Percentiles rank a stretch among this genome's conserved stretches.
Conservation (phyloP, 2,113 vertebrate species). For the Cyanistes caeruleus region DNA sequence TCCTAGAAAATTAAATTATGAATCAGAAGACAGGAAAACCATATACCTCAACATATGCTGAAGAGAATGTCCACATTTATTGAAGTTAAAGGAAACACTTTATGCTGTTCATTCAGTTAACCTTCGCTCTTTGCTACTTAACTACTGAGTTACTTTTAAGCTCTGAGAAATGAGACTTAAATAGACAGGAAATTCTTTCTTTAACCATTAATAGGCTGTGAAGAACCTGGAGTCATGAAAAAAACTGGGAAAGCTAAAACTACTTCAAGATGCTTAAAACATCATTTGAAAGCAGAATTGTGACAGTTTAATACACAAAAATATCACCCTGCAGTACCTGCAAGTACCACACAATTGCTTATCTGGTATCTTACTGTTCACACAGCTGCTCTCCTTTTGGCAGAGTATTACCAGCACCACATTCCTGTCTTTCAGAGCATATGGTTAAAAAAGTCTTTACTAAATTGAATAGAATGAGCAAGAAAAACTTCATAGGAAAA, state of each 20-base stretch:
- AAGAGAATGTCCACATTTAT: background rate
- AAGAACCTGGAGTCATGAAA: background rate
- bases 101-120: background rate
- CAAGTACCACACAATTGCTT: background rate
- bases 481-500: background rate
- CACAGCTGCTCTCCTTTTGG: background rate
- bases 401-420: background rate
- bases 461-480: background rate
- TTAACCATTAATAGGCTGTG: background rate
- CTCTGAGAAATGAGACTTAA: background rate
- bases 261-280: background rate
- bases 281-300: background rate
- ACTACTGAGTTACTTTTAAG: background rate
- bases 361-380: background rate
- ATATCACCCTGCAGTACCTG: background rate
- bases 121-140: background rate
- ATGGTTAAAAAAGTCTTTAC: background rate
- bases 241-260: background rate
- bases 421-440: background rate
- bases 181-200: background rate
- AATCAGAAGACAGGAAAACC: background rate
- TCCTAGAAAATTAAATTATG: background rate
- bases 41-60: background rate
- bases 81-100: background rate
- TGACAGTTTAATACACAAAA: background rate